Evolutionary conservation across 2,888 invertebrate species (phyloP), one percentile per base, ranked within the genome.

Genomic region (Nephrotoma flavescens): DNA sequence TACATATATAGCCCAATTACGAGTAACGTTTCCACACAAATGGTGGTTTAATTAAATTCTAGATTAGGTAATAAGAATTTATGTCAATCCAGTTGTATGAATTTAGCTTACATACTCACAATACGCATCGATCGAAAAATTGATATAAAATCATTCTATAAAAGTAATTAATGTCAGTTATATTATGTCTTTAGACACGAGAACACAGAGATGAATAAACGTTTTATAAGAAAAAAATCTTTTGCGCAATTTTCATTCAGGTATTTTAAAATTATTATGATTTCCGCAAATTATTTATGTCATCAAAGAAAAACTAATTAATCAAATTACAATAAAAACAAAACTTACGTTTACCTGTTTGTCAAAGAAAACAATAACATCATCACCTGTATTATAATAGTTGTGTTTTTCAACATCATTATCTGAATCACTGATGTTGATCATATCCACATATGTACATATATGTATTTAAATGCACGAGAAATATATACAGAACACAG

Each of bases 321-420:
- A 71, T 71, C 71, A 71, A 71, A 71, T 15, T 57, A 57, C 15
- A 57, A 57, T 5, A 15, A 57, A n/a, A 57, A 57, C 52, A 57
- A 31, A 71, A 71, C 4, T 19, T 31, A 19, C 71, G 11, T 71
- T 71, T 71, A 71, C 71, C 31, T 31, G 71, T 31, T 71, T 71
- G 31, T 31, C 71, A 71, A 2, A 71, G 71, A 71, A 57, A 84
- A 84, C 41, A 84, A 84, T 42, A 84, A 84, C 41, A 42, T 84
- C 84, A 84, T 84, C 84, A 84, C 84, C 84, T 84, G 84, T 84
- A 31, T 84, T 84, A 42, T 84, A 84, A 84, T 41, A 42, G 84
- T 42, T 42, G 47, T 47, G 6, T 42, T 42, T 84, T 42, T 42
- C 5, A 12, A 84, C 84, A 42, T 84, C 84, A 84, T 84, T 84